Conservation (phyloP, 2,113 vertebrate species). For the Stigmatopora argus region DNA sequence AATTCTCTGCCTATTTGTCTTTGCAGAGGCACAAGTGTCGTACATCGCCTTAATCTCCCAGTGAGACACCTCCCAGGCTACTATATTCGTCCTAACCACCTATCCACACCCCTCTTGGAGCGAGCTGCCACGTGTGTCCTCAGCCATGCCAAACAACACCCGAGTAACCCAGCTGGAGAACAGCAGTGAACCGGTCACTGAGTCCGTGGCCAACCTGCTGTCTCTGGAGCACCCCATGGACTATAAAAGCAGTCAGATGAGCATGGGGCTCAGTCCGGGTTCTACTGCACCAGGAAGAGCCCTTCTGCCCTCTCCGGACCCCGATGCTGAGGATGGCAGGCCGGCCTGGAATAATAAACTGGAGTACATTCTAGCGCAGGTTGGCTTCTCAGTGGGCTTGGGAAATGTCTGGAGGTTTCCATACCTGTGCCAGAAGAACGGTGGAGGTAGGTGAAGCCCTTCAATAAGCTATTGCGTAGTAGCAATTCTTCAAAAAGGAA, state of each 20-base stretch:
- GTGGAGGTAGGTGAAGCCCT: slow-evolving; percentile 79
- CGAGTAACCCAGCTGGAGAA: slow-evolving; percentile 93
- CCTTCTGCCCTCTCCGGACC: slow-evolving; percentile 77
- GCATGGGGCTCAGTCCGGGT: slow-evolving; percentile 74
- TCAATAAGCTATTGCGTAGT: too few relatives aligned
- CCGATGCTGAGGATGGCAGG: slow-evolving; percentile 78
- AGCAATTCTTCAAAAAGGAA: too few relatives aligned
- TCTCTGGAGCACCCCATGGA: slow-evolving; percentile 93
- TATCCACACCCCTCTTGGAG: slow-evolving; percentile 9
- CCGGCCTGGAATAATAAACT: slow-evolving; percentile 97
- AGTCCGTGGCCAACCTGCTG: slow-evolving; percentile 95
- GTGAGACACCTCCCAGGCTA: neutral
- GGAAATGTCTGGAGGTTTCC: slow-evolving; percentile 99
- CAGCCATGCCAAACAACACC: slow-evolving; percentile 91
- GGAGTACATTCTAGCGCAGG: slow-evolving; percentile 96
- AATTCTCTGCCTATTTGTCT: slow-evolving; percentile 5
- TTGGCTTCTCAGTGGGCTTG: slow-evolving; percentile 94
- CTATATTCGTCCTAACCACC: slow-evolving; percentile 1
- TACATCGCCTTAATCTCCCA: slow-evolving; percentile 6
- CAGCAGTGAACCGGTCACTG: slow-evolving; percentile 91
- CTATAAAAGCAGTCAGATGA: slow-evolving; percentile 91
- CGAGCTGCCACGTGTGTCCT: slow-evolving; percentile 4
- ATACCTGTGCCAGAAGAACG: slow-evolving; percentile 98
- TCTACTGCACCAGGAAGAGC: slow-evolving; percentile 71
- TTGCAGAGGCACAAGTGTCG: slow-evolving; percentile 42